Evolutionary conservation across 53 echinoderm and acorn worm genomes (phyloP), one percentile per base, ranked within the genome.

Genomic region (Henricia sp.): DNA sequence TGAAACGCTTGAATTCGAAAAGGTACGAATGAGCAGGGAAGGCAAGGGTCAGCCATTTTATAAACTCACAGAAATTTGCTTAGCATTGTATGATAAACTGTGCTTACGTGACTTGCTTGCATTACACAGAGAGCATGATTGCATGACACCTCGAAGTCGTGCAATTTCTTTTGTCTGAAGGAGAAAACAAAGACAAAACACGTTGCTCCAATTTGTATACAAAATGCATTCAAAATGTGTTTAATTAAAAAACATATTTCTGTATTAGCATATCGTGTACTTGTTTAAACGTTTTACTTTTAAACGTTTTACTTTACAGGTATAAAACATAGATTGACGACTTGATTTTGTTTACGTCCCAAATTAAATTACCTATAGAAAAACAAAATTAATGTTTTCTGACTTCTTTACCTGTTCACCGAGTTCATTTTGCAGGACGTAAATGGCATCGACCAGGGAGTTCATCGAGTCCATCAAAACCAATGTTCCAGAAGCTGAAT

Each of bases 401-500:
- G n/a, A n/a, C n/a, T n/a, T n/a, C n/a, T n/a, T 17, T 73, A 93
- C 93, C 85, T 93, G 93, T 37, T 67, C 65, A 46, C 50, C 85
- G 74, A 93, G 90, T 40, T 89, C 90, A 26, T 74, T 73, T 82
- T 90, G 84, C 34, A 93, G 68, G 16, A 88, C 33, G 57, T 85
- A 68, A 14, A 93, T 86, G 9, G 93, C 68, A 20, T 58, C 54
- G n/a, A 90, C 82, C 6, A 93, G 54, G 0, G 93, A 90, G 33
- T 87, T 83, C 82, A 93, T 84, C 12, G 95, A 78, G 52, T 88
- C 90, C 77, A 92, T 92, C 41, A 95, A 63, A 30, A 84, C 85
- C 20, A 82, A 66, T 16, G 92, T 84, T 4, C 85, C 90, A n/a
- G 90, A 88, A 68, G 84, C 95, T 95, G 51, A 51, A 56, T 24